Evolutionary conservation across 2,113 vertebrate species (phyloP), one percentile per base, ranked within the genome.

Genomic region (Noturus placidus): DNA sequence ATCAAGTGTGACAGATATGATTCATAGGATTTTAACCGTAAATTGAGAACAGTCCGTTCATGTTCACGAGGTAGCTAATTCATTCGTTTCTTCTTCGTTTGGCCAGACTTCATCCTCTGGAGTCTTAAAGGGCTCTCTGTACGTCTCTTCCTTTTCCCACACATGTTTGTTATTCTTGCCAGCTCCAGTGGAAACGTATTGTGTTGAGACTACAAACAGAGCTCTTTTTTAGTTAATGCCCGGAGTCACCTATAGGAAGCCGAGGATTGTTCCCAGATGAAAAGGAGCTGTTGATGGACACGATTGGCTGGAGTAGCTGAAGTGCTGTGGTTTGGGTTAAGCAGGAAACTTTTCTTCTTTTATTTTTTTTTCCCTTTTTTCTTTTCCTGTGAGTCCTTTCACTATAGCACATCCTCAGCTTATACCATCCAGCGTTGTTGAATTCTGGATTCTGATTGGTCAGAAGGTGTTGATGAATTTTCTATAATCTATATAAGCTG

Each of bases 251-350:
- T 83, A 76, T 61, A 87, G 86, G 85, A 87, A 79, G 38, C 22
- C 22, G 4, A 33, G 61, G 87, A 91, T 92, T 86, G 81, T 78
- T 91, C 91, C 88, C 89, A 91, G 86, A 91, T 93, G 89, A 85
- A 59, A 33, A 82, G 65, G 42, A 8, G 33, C 82, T 59, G 86
- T 86, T 86, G 77, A 88, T 46, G 67, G 59, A 70, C 88, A 42
- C 8, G 33, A 57, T 35, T 33, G 50, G 5, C 83, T 56, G 52
- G 22, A 52, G 19, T 9, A 3, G 30, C 35, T 46, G 74, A 59
- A 22, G 65, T 42, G 5, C 52, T 20, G 42, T 17, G 65, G 13
- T 84, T 33, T 80, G 61, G 20, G 10, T 85, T 67, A 20, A 56
- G 20, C 17, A 35, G 86, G 59, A 38, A 50, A 0, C 9, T 50